phyloP scores from a whole-genome alignment of 2,888 invertebrate genomes.

The Microdon myrmicae region DNA sequence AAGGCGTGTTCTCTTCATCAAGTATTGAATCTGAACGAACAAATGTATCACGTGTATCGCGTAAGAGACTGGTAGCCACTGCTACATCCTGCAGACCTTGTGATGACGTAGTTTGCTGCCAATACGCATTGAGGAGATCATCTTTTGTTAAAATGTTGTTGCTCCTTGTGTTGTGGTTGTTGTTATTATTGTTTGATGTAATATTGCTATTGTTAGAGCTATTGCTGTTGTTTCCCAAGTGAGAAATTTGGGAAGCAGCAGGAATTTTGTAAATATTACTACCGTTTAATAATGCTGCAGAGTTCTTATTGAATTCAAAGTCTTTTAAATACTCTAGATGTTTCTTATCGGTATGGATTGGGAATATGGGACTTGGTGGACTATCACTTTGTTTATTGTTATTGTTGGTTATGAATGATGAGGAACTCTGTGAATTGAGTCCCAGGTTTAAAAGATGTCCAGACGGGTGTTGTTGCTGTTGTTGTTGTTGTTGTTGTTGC shows the following conservation, averaged over 20 bases:
- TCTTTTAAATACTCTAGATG: conserved; percentile 36
- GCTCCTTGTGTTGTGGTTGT: conserved; percentile 27
- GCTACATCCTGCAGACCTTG: conserved; percentile 38
- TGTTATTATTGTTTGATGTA: conserved; percentile 12
- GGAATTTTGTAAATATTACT: conserved; percentile 28
- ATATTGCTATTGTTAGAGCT: conserved; percentile 35
- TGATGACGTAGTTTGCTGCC: conserved; percentile 32
- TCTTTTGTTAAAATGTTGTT: conserved; percentile 28
- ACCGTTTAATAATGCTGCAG: conserved; percentile 34
- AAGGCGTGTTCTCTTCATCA: conserved; percentile 73
- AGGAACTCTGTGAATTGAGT: conserved; percentile 22
- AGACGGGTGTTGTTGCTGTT: conserved; percentile 45
- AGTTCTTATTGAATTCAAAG: conserved; percentile 37
- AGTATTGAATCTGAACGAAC: conserved; percentile 70
- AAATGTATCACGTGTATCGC: conserved; percentile 59
- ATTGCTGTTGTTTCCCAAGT: conserved; percentile 36
- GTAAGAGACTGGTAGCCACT: conserved; percentile 22
- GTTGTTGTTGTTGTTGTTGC: conserved; percentile 32
- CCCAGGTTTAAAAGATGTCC: conserved; percentile 45
- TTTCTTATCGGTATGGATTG: conserved; percentile 34
- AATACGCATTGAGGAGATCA: conserved; percentile 27
- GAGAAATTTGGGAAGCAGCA: conserved; percentile 26
- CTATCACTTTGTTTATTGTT: conserved; percentile 22
- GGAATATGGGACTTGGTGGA: conserved; percentile 29
- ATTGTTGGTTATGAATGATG: conserved; percentile 18